Evolutionary conservation across 2,888 invertebrate genomes (phyloP), one percentile per base, ranked within the genome.

Genomic region (Reticulitermes lucifugus): DNA sequence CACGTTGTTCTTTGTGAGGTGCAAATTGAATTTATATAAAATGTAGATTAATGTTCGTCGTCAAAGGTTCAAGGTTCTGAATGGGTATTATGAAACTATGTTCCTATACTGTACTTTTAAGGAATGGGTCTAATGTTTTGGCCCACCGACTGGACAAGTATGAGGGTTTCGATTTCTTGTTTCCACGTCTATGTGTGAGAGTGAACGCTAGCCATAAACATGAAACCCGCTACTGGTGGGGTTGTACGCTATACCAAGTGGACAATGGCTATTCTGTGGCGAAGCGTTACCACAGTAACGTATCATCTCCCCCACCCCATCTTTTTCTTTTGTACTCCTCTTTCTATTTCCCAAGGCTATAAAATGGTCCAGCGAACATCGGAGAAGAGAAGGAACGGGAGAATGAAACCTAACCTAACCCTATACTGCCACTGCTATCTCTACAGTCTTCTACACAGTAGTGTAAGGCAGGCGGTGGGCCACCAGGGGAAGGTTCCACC

Each of bases 191-290:
- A 46, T n/a, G 77, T 77, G 73, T 41, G 41, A 73, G 73, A 41
- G 41, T 73, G 25, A 21, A 77, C 46, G 41, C 21, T 22, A 5
- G 35, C 41, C 65, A 81, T 81, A 81, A 81, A 81, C 81, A 81
- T 65, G 55, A 43, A 70, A 43, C 81, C 22, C 25, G 80, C 60
- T 41, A 12, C 73, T 46, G 46, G 46, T 46, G 1, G 46, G 46
- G 9, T 46, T 46, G 35, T 29, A 41, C 21, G 77, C 41, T 77
- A 0, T 12, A 21, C 9, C 9, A 71, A 46, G 86, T 86, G 86
- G 84, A 83, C 84, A 82, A 83, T 83, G 84, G 80, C 86, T 75
- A 83, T 84, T 84, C 77, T 85, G 85, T 85, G 85, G 85, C 60
- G 79, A 83, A 70, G 80, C 85, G 83, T 86, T 86, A 46, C 86